phyloP scores from a whole-genome alignment of 2,888 invertebrate species.

The Ferrisia virgata region DNA sequence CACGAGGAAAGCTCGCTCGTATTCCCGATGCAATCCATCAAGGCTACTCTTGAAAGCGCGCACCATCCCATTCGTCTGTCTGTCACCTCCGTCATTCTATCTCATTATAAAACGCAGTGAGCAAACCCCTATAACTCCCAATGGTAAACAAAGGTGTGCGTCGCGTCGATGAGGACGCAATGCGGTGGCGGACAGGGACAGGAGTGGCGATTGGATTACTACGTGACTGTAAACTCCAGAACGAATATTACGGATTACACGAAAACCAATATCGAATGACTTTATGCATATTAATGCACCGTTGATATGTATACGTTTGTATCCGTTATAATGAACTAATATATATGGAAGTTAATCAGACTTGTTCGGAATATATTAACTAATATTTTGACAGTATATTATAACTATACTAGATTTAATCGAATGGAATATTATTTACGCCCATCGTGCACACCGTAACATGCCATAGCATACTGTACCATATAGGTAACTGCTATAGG shows the following conservation, averaged over 20 bases:
- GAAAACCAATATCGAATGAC: conserved; percentile 41
- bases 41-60: not conserved
- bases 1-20: not conserved
- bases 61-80: too few species aligned
- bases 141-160: not conserved
- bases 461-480: not conserved
- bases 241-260: conserved; percentile 33
- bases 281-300: conserved; percentile 42
- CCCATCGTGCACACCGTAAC: not conserved
- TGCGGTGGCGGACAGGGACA: too few species aligned
- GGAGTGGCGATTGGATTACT: not conserved
- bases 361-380: conserved; percentile 40
- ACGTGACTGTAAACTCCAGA: not conserved
- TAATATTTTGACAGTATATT: conserved; percentile 44
- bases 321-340: conserved; percentile 37
- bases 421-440: conserved; percentile 36
- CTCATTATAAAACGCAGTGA: not conserved
- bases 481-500: not conserved
- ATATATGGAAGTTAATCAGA: conserved; percentile 43
- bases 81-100: not conserved
- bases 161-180: not conserved
- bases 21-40: not conserved
- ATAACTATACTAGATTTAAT: conserved; percentile 32
- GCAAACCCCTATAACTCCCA: not conserved
- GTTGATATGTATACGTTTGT: conserved; percentile 34